phyloP scores from a whole-genome alignment of 2,888 invertebrate species.

The Polyommatus iphigenia region DNA sequence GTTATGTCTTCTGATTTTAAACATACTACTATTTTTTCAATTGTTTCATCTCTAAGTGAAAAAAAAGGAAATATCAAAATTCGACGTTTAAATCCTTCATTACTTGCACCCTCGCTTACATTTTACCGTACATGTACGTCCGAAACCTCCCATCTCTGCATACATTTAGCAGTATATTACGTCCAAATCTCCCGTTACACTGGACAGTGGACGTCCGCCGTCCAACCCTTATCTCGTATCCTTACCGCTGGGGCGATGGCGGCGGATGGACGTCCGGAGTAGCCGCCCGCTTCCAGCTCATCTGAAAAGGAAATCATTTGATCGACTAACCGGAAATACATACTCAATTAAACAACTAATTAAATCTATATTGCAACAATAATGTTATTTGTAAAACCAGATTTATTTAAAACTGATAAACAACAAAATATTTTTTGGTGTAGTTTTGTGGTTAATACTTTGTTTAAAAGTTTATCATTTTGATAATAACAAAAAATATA shows the following conservation, averaged over 20 bases:
- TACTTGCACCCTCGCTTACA: background rate
- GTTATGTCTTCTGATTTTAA: background rate
- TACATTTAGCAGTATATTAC: background rate
- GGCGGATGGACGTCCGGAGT: constrained; percentile 52
- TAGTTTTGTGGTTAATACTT: no score
- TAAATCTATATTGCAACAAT: background rate
- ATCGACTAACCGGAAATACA: constrained; percentile 44
- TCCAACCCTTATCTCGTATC: constrained; percentile 30
- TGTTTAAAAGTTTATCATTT: no score
- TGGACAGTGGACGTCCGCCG: background rate
- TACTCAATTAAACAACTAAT: background rate
- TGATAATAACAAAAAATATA: no score
- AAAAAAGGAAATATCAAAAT: background rate
- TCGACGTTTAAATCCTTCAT: no score
- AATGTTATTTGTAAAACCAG: no score
- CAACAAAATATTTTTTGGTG: no score
- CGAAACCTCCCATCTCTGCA: background rate
- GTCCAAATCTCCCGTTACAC: background rate
- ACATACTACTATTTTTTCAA: background rate
- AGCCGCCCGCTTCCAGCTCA: constrained; percentile 42
- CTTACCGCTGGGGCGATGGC: constrained; percentile 36
- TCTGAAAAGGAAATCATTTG: constrained; percentile 47
- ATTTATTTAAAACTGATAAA: no score
- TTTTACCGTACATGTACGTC: background rate
- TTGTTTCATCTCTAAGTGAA: background rate